Evolutionary conservation across 2,888 invertebrate genomes (phyloP).

Genomic region (Lasioglossum calceatum): DNA sequence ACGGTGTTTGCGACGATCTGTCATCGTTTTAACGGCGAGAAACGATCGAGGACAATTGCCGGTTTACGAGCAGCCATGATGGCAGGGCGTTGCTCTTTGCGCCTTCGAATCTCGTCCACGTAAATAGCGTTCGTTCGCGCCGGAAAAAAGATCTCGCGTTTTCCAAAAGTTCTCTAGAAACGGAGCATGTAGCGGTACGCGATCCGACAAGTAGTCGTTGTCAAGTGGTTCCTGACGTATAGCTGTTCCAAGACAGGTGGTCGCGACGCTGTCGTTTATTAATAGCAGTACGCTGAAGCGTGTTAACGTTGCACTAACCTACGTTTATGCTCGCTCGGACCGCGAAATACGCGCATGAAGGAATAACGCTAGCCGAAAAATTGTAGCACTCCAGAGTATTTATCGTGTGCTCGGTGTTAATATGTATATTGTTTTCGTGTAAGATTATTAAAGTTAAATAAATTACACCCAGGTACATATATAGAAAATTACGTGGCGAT

Average conservation of each 20-base stretch:
- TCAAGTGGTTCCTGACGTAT: conserved; percentile 76
- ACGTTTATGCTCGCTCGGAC: conserved; percentile 42
- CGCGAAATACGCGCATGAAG: conserved; percentile 34
- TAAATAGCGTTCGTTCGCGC: conserved; percentile 9
- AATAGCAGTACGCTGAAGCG: conserved; percentile 68
- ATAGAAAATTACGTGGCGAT: neutral
- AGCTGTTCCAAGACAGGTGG: conserved; percentile 74
- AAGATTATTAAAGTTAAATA: neutral
- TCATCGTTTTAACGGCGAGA: conserved; percentile 39
- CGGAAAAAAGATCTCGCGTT: conserved; percentile 7
- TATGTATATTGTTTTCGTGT: too few relatives aligned
- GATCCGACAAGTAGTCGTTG: conserved; percentile 77
- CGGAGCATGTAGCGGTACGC: conserved; percentile 10
- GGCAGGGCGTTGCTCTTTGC: conserved; percentile 80
- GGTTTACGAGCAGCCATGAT: conserved; percentile 77
- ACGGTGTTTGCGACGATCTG: conserved; percentile 39
- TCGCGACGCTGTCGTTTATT: conserved; percentile 75
- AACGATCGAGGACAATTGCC: conserved; percentile 54
- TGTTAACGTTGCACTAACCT: conserved; percentile 65
- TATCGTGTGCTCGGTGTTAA: too few relatives aligned
- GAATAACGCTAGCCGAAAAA: conserved; percentile 15
- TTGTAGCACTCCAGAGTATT: neutral
- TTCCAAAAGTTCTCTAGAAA: neutral
- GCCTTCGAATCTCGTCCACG: conserved; percentile 37
- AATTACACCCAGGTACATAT: neutral